Evolutionary conservation across 2,888 invertebrate genomes (phyloP).

Genomic region (Amaurobius ferox): DNA sequence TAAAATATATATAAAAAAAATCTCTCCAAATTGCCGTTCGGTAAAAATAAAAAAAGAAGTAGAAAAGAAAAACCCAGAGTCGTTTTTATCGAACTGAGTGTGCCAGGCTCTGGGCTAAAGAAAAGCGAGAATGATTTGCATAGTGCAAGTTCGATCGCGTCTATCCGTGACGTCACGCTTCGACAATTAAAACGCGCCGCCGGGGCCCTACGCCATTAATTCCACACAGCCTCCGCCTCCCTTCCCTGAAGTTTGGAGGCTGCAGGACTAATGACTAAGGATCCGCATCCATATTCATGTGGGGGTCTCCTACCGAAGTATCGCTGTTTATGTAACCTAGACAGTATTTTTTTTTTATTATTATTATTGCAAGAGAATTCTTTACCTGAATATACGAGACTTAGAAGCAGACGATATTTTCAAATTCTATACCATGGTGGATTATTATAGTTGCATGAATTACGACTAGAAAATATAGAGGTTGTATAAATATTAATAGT

Average conservation of each 20-base stretch:
- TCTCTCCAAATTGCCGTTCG: slow-evolving; percentile 66
- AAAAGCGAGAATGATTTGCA: slow-evolving; percentile 68
- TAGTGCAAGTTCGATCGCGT: slow-evolving; percentile 65
- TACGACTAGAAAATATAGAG: too few species aligned
- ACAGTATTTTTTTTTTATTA: background rate
- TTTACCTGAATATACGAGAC: slow-evolving; percentile 9
- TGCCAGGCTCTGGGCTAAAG: slow-evolving; percentile 30
- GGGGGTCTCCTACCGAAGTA: slow-evolving; percentile 20
- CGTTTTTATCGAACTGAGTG: slow-evolving; percentile 67
- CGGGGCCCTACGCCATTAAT: slow-evolving; percentile 67
- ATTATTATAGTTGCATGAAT: too few species aligned
- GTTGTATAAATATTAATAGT: too few species aligned
- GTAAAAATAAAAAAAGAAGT: slow-evolving; percentile 25
- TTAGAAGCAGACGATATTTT: background rate
- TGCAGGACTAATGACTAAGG: slow-evolving; percentile 67
- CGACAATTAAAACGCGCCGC: slow-evolving; percentile 71
- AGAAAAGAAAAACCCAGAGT: slow-evolving; percentile 42
- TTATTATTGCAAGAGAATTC: slow-evolving; percentile 2
- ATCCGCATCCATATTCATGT: slow-evolving; percentile 69
- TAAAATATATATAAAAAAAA: slow-evolving; percentile 42
- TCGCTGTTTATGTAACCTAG: slow-evolving; percentile 9
- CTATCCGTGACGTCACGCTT: slow-evolving; percentile 56
- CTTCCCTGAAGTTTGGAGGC: slow-evolving; percentile 24
- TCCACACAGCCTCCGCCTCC: slow-evolving; percentile 40
- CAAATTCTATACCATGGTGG: background rate